Evolutionary conservation across 2,888 invertebrate genomes (phyloP).

Genomic region (Acrobasis consociella): DNA sequence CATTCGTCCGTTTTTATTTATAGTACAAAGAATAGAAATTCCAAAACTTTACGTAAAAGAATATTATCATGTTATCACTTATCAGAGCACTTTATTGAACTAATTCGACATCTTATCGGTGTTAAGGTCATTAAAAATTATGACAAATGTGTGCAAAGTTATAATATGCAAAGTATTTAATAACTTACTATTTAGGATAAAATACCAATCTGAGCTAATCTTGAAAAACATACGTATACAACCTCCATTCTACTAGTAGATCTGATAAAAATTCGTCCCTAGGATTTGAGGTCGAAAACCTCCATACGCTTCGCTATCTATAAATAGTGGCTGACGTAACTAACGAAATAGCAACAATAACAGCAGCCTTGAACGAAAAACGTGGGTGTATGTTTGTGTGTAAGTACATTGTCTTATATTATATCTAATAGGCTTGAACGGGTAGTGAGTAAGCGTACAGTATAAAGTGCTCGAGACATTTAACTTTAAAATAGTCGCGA

Average conservation of each 20-base stretch:
- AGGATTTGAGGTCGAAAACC: conserved; percentile 52
- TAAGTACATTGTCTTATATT: conserved; percentile 55
- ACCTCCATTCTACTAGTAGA: not conserved
- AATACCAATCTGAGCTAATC: not conserved
- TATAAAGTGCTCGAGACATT: conserved; percentile 41
- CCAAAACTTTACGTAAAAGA: not conserved
- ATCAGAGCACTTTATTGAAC: not conserved
- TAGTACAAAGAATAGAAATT: not conserved
- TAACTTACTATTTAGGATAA: not conserved
- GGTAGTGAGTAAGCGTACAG: conserved; percentile 43
- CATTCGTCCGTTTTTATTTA: conserved; percentile 3
- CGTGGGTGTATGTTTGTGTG: conserved; percentile 41
- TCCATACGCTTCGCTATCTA: conserved; percentile 46
- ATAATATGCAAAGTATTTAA: too few species aligned
- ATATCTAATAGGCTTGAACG: conserved; percentile 31
- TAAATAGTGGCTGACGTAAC: conserved; percentile 62
- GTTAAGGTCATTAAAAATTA: too few species aligned
- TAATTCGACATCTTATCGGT: too few species aligned
- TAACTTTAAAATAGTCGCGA: conserved; percentile 27
- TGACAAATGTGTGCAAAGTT: too few species aligned
- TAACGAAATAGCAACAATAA: conserved; percentile 54
- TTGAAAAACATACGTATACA: not conserved
- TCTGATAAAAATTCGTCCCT: conserved; percentile 5
- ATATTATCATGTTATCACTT: not conserved
- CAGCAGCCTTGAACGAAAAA: conserved; percentile 64